Conservation (phyloP, 1,140 invertebrate species). For the Megathymus violae region DNA sequence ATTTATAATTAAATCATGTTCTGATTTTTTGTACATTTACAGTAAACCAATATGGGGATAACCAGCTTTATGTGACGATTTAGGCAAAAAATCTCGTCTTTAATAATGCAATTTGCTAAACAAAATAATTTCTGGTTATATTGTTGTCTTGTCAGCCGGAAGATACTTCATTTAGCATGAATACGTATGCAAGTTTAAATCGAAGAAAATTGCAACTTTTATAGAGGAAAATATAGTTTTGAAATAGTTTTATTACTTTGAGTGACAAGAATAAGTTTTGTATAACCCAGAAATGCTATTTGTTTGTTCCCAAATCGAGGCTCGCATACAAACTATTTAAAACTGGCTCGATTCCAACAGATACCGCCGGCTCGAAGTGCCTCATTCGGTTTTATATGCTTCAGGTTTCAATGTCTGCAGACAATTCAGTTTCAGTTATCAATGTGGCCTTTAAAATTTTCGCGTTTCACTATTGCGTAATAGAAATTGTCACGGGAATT, state of each 20-base stretch:
- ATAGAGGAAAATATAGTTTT: background rate
- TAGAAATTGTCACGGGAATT: background rate
- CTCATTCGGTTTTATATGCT: slow-evolving; percentile 20
- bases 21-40: too few relatives aligned
- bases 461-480: background rate
- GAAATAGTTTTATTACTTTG: slow-evolving; percentile 2
- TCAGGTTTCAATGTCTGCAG: slow-evolving; percentile 17
- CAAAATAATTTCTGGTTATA: too few relatives aligned
- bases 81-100: too few relatives aligned
- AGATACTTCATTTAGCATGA: too few relatives aligned
- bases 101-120: too few relatives aligned
- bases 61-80: too few relatives aligned
- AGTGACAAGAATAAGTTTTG: slow-evolving; percentile 6
- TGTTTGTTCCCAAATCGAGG: background rate
- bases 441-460: slow-evolving; percentile 1
- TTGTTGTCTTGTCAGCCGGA: too few relatives aligned
- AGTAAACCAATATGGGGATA: too few relatives aligned
- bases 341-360: slow-evolving; percentile 21
- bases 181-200: too few relatives aligned
- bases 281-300: background rate
- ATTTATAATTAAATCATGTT: too few relatives aligned
- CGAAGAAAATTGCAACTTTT: background rate
- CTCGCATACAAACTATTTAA: slow-evolving; percentile 11
- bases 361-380: slow-evolving; percentile 1
- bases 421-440: slow-evolving; percentile 8